phyloP scores from a whole-genome alignment of 2,113 vertebrate species.

The Platanista minor region DNA sequence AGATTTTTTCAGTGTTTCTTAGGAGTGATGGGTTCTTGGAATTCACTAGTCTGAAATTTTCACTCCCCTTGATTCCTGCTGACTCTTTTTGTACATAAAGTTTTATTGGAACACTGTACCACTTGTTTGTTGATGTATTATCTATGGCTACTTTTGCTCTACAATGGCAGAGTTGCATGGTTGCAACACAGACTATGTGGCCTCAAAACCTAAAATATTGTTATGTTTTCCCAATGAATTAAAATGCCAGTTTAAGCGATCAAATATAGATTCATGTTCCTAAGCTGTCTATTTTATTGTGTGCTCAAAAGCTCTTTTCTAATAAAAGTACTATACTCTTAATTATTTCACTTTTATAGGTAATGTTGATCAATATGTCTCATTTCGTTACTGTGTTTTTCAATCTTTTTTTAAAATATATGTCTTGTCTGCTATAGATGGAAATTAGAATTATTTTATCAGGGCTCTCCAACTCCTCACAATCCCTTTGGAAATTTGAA shows the following conservation, averaged over 20 bases:
- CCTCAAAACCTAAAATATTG: background rate
- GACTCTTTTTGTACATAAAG: background rate
- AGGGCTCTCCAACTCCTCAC: background rate
- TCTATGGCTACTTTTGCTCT: background rate
- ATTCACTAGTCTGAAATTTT: background rate
- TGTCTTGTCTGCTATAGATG: background rate
- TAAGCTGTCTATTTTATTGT: background rate
- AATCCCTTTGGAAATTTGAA: background rate
- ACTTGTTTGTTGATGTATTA: background rate
- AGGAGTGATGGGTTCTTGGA: background rate
- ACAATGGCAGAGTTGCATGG: background rate
- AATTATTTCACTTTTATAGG: background rate
- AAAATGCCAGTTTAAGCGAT: background rate
- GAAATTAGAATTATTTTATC: constrained; percentile 6
- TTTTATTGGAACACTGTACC: background rate
- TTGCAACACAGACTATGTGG: background rate
- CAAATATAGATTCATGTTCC: background rate
- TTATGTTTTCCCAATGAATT: background rate
- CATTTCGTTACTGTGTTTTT: background rate
- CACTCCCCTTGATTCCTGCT: background rate
- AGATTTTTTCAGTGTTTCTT: background rate
- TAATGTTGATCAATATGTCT: background rate
- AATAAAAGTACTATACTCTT: background rate
- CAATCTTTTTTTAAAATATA: background rate
- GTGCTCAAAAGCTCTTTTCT: background rate